Conservation (phyloP, 2,888 invertebrate genomes). For the Aproaerema taeniolella region DNA sequence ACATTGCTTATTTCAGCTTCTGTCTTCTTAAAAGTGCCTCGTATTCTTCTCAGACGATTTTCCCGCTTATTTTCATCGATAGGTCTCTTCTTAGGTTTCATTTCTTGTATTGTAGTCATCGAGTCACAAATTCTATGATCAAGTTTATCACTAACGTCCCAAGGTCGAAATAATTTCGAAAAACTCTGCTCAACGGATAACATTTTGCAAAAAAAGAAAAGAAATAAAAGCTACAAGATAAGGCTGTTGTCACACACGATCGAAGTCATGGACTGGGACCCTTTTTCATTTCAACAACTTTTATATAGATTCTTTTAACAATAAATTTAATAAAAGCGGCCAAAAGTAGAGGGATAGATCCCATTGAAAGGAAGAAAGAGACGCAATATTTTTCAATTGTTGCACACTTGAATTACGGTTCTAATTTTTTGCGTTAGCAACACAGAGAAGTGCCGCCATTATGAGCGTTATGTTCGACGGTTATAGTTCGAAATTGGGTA, state of each 20-base stretch:
- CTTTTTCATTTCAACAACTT: conserved; percentile 68
- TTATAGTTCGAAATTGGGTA: conserved; percentile 25
- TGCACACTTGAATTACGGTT: conserved; percentile 54
- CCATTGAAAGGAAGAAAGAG: conserved; percentile 71
- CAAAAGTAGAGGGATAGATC: conserved; percentile 62
- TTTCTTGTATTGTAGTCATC: conserved; percentile 19
- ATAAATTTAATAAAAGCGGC: conserved; percentile 74
- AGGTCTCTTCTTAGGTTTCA: conserved; percentile 38
- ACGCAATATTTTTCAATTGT: conserved; percentile 76
- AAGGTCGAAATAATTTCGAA: conserved; percentile 79
- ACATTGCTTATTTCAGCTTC: conserved; percentile 31
- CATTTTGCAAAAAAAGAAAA: conserved; percentile 37
- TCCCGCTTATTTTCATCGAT: conserved; percentile 50
- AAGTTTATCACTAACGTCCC: conserved; percentile 72
- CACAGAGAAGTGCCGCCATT: conserved; percentile 16
- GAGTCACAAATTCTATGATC: conserved; percentile 24
- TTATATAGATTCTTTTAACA: conserved; percentile 75
- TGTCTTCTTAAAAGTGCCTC: conserved; percentile 55
- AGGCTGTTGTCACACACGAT: conserved; percentile 49
- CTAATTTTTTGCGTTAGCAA: conserved; percentile 27
- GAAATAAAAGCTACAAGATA: conserved; percentile 18
- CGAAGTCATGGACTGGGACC: conserved; percentile 58
- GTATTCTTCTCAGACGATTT: conserved; percentile 62
- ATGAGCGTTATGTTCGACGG: conserved; percentile 23
- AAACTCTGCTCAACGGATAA: conserved; percentile 54